Conservation (phyloP, 1,140 invertebrate species). For the Euglossa dilemma region DNA sequence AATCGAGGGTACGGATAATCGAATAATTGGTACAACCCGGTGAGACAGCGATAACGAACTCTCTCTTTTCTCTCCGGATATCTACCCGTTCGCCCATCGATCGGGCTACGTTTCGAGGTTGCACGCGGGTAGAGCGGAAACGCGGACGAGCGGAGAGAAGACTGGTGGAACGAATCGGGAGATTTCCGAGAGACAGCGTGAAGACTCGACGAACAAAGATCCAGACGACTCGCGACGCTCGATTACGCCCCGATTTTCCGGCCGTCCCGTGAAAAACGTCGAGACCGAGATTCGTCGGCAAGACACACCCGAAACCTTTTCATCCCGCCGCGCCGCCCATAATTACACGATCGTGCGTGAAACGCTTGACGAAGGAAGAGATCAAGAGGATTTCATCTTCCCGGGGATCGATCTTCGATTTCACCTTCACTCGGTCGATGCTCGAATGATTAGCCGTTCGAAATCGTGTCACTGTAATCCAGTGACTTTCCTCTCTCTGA, state of each 20-base stretch:
- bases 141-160: background rate
- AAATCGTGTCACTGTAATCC: too few relatives aligned
- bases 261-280: conserved; percentile 9
- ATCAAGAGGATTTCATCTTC: conserved; percentile 43
- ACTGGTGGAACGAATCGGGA: background rate
- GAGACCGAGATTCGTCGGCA: background rate
- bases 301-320: background rate
- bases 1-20: background rate
- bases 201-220: background rate
- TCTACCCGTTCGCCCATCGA: background rate
- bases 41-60: background rate
- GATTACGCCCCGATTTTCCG: conserved; percentile 19
- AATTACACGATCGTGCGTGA: conserved; percentile 61
- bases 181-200: too few relatives aligned
- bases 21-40: background rate
- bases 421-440: background rate
- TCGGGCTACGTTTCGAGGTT: too few relatives aligned
- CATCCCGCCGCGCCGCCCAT: conserved; percentile 27
- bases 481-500: too few relatives aligned
- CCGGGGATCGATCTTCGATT: conserved; percentile 49
- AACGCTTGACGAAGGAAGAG: conserved; percentile 59
- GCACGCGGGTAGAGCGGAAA: background rate
- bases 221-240: background rate
- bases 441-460: background rate
- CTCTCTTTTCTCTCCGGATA: background rate